A percentile compares a stretch with the other conserved stretches of the same genome.
These are phyloP conservation scores for Rhinolophus ferrumequinum DNA, from an alignment of 2,113 vertebrate species.

Conservation along the genomic window DNA sequence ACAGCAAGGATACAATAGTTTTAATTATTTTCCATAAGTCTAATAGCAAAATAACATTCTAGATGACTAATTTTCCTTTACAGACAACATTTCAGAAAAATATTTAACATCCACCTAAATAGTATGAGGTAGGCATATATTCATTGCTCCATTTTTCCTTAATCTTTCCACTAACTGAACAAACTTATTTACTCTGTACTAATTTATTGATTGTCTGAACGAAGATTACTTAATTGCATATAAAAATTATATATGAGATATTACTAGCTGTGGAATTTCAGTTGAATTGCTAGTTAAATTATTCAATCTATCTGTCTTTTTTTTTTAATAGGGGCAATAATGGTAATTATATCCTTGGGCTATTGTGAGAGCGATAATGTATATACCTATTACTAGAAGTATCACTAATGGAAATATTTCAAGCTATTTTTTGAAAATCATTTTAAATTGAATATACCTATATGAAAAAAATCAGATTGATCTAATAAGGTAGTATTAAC, in stretches of 20 bases:
- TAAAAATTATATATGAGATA: neutral
- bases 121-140: neutral
- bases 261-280: neutral
- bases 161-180: neutral
- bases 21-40: neutral
- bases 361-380: neutral
- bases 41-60: neutral
- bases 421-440: neutral
- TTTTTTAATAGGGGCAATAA: neutral
- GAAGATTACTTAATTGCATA: neutral
- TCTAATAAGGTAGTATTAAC: neutral
- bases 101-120: neutral
- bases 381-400: neutral
- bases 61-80: neutral
- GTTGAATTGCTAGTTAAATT: neutral
- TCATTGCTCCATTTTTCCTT: too few relatives aligned
- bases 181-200: neutral
- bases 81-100: neutral
- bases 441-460: neutral
- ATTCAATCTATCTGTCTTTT: neutral
- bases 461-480: neutral
- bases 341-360: neutral
- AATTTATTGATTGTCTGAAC: neutral
- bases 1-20: neutral
- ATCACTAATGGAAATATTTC: neutral